Evolutionary conservation across 2,113 vertebrate species (phyloP), one percentile per base, ranked within the genome.

Genomic region (Stictonetta naevosa): DNA sequence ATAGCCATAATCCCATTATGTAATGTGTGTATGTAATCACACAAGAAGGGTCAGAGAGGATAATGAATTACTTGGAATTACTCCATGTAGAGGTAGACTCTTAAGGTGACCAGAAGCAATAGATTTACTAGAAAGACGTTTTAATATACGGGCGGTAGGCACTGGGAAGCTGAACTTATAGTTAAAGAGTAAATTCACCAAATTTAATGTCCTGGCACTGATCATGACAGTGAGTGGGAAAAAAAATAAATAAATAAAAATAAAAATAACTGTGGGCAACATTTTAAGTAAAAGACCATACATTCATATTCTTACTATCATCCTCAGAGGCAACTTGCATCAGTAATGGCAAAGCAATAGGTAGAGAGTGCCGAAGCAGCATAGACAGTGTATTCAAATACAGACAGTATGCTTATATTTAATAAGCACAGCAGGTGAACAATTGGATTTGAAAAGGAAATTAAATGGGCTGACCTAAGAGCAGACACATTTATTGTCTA

Each of bases 371-470:
- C 88, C 63, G 42, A 85, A 96, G 90, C 31, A 64, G 85, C 89
- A 76, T 80, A 77, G 69, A 76, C 82, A 77, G 69, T 59, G 81
- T 52, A 89, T 97, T 97, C 94, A 94, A 95, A 96, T 86, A 92
- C 52, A 96, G 95, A 85, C 36, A 58, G 91, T 66, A 22, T 78
- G 76, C 80, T 96, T 91, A 91, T 95, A 94, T 97, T 97, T 97
- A 97, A 97, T 97, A 97, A 97, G 91, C 96, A 94, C 88, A 81
- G 95, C 80, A 75, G 95, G 96, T 94, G 86, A 97, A 93, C 95
- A 97, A 97, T 96, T 96, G 92, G 83, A 96, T 97, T 96, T 97
- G 94, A 97, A 98, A 97, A 72, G 88, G 84, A 98, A 98, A 98
- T 98, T 97, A 97, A 98, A 96, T 97, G 93, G 94, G 88, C 73